phyloP scores from a whole-genome alignment of 2,113 vertebrate species.

The Saguinus imperator region DNA sequence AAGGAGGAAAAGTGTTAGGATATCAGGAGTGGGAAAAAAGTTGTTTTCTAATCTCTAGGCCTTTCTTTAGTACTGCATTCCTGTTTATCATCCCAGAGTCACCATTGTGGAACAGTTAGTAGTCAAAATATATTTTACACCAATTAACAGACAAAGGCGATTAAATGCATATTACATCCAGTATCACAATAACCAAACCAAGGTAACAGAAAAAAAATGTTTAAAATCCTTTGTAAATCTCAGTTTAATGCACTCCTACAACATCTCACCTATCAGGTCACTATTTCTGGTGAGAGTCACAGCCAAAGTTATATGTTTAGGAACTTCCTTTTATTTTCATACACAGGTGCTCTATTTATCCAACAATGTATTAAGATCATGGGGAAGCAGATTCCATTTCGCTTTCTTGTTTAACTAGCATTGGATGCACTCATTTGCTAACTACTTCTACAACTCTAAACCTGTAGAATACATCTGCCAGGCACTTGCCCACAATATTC shows the following conservation, averaged over 20 bases:
- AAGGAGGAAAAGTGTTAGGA: not conserved
- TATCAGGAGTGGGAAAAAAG: not conserved
- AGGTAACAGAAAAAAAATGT: not conserved
- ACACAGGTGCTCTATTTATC: not conserved
- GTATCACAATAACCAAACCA: not conserved
- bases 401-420: not conserved
- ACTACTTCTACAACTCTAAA: not conserved
- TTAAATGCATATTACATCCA: not conserved
- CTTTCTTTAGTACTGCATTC: not conserved
- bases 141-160: not conserved
- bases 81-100: not conserved
- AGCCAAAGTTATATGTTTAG: not conserved
- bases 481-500: no score
- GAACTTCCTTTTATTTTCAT: not conserved
- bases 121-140: not conserved
- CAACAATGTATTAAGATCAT: not conserved
- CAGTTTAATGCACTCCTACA: not conserved
- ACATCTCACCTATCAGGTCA: not conserved
- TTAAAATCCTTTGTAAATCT: not conserved
- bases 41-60: not conserved
- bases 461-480: accelerated
- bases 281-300: not conserved
- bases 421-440: not conserved
- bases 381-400: not conserved
- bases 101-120: not conserved